These are phyloP conservation scores for Lophotis ruficrista DNA, from an alignment of 2,113 vertebrate species.

Conservation along the genomic window DNA sequence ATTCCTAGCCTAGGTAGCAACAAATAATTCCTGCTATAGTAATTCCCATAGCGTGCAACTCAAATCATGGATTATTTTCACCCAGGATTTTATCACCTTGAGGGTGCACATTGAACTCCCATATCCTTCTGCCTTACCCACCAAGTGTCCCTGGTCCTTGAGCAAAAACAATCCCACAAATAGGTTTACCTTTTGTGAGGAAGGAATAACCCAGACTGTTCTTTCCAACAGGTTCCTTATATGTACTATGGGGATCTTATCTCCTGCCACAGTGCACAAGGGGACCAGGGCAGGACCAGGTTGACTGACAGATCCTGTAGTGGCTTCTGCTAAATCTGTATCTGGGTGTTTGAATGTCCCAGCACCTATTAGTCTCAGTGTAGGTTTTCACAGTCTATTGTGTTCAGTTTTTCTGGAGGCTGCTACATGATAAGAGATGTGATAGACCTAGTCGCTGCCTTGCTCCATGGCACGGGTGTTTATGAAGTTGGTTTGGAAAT, in stretches of 20 bases:
- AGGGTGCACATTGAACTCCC: no score
- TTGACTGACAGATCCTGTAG: no score
- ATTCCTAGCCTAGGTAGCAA: no score
- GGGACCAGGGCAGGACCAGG: no score
- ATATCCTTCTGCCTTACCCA: no score
- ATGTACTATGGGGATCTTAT: not conserved
- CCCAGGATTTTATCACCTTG: no score
- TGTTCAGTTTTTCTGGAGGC: not conserved
- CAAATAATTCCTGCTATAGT: not conserved
- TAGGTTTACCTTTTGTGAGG: not conserved
- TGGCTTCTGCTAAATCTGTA: not conserved
- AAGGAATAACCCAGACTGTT: not conserved
- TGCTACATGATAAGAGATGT: not conserved
- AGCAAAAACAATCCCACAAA: no score
- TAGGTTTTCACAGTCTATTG: not conserved
- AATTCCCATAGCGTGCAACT: not conserved
- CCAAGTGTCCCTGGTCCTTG: no score
- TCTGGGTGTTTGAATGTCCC: not conserved
- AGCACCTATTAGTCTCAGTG: not conserved
- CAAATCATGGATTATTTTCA: no score
- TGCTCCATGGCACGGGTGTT: not conserved
- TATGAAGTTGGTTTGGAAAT: not conserved
- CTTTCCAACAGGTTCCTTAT: not conserved
- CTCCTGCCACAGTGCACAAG: not conserved
- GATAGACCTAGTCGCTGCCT: not conserved